Base-by-base conservation (phyloP, 2,888 invertebrate genomes). In the Podabrus alpinus region DNA sequence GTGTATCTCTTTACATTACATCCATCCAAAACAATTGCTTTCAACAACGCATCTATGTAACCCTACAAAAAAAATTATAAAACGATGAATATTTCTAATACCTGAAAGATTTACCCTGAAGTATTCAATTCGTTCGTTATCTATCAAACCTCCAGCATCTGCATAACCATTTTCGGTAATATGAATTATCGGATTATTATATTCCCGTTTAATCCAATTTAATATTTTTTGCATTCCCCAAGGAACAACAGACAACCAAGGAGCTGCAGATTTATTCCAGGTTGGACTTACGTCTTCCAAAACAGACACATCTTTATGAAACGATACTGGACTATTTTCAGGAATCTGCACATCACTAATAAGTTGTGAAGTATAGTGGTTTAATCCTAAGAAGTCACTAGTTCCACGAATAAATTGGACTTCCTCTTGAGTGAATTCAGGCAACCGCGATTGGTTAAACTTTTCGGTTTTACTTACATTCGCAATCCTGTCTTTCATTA, bases 1-100 rank as follows among this genome's bases (percentile, higher is more conserved):
- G 93, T 91, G 83, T 95, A 96, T 0, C 92, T 94, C 9, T 88
- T 84, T 0, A 93, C 89, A 68, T 88, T 88, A 77, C 91, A 92
- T 0, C 89, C 89, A 83, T 92, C 92, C 59, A 89, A 87, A 0
- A 83, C 79, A 0, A 92, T 82, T 0, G 91, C 90, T 2, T 85
- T 81, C 62, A 89, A 86, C 15, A 91, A 69, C 0, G 88, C 83
- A 16, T 87, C 85, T 13, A 91, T 81, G 79, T 91, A 90, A 0
- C 86, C 83, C 85, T 85, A 71, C n/a, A n/a, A n/a, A 45, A 82
- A 83, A 62, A 68, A 9, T 15, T 76, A n/a, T n/a, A n/a, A n/a
- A n/a, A n/a, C n/a, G n/a, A n/a, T n/a, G n/a, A n/a, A n/a, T n/a
- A n/a, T n/a, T n/a, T n/a, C n/a, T n/a, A n/a, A n/a, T n/a, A n/a